Evolutionary conservation across 2,888 invertebrate genomes (phyloP).

Genomic region (Tupiocoris notatus): DNA sequence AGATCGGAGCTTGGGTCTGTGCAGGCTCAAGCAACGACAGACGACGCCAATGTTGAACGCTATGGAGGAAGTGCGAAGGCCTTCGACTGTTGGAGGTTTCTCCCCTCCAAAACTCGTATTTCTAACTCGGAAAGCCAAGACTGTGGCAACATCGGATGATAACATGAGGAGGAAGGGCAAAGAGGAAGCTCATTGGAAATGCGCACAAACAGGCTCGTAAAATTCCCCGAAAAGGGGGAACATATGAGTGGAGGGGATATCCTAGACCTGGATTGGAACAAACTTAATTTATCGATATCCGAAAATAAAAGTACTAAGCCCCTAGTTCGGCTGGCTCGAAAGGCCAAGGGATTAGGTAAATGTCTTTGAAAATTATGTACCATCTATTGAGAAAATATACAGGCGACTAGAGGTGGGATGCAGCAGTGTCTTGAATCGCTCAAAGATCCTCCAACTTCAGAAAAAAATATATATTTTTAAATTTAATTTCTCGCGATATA

Average conservation of each 20-base stretch:
- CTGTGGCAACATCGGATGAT: not conserved
- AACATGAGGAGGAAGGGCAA: not conserved
- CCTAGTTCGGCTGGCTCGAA: too few species aligned
- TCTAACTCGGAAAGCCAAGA: too few species aligned
- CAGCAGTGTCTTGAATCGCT: too few species aligned
- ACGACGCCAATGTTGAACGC: not conserved
- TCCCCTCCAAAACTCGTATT: too few species aligned
- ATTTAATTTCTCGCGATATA: too few species aligned
- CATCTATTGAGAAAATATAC: too few species aligned
- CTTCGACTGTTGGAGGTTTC: not conserved
- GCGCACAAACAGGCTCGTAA: slow-evolving; percentile 40
- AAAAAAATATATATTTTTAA: too few species aligned
- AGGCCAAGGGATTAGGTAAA: too few species aligned
- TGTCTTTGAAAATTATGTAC: too few species aligned
- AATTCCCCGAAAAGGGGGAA: slow-evolving; percentile 5
- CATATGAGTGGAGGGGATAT: not conserved
- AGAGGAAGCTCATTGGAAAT: slow-evolving; percentile 25
- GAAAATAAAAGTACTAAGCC: slow-evolving; percentile 16
- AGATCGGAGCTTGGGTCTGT: slow-evolving; percentile 6
- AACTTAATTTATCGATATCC: slow-evolving; percentile 21
- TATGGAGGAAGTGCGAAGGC: not conserved
- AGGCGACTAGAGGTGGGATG: too few species aligned
- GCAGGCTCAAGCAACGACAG: not conserved
- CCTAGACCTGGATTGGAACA: slow-evolving; percentile 22
- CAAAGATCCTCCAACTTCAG: too few species aligned